Evolutionary conservation across 2,888 invertebrate species (phyloP).

Genomic region (Tetheella fluctuosa): DNA sequence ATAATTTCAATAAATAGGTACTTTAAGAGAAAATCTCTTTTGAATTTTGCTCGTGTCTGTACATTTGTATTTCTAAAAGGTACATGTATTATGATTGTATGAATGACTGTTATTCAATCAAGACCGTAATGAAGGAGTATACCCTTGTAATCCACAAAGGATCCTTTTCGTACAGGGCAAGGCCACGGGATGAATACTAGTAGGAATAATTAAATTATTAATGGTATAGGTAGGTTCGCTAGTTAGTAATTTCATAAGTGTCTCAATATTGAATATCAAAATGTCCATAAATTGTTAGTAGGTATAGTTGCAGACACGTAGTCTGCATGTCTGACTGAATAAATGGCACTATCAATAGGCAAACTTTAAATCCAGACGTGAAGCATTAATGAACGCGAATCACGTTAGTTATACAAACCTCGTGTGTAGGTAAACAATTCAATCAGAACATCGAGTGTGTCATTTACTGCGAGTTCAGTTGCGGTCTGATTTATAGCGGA

Average conservation of each 20-base stretch:
- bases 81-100: too few species aligned
- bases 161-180: too few species aligned
- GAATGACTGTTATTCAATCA: too few species aligned
- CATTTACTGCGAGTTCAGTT: conserved; percentile 34
- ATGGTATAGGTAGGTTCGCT: too few species aligned
- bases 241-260: background rate
- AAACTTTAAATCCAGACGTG: conserved; percentile 45
- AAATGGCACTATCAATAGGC: conserved; percentile 31
- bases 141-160: too few species aligned
- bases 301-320: background rate
- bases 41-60: too few species aligned
- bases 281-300: background rate
- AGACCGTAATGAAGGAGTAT: too few species aligned
- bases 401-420: conserved; percentile 45
- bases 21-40: too few species aligned
- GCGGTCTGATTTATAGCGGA: conserved; percentile 24
- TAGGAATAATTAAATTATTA: too few species aligned
- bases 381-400: conserved; percentile 55
- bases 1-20: too few species aligned
- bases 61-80: too few species aligned
- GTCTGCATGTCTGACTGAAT: conserved; percentile 30
- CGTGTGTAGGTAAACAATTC: conserved; percentile 51
- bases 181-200: too few species aligned
- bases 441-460: conserved; percentile 52
- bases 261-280: background rate